phyloP scores from a whole-genome alignment of 2,113 vertebrate species.

The Neotoma lepida region DNA sequence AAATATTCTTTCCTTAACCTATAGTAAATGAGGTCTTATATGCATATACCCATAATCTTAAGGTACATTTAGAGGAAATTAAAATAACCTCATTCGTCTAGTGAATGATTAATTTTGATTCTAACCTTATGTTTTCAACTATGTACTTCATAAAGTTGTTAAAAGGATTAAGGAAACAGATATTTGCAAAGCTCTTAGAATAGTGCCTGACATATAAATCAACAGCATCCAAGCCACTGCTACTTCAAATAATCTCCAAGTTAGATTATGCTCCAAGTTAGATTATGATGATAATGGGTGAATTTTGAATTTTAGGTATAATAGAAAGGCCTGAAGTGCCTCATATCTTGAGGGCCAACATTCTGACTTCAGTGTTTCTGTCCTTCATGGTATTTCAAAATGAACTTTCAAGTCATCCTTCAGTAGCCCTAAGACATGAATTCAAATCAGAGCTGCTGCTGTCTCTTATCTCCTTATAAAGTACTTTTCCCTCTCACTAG shows the following conservation, averaged over 20 bases:
- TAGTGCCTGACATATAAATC: neutral
- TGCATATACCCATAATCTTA: neutral
- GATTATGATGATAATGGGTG: neutral
- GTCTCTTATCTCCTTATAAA: neutral
- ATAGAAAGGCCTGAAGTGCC: neutral
- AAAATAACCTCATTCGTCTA: slow-evolving; percentile 37
- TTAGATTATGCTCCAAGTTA: neutral
- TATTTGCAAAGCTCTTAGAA: slow-evolving; percentile 33
- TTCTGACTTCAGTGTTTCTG: neutral
- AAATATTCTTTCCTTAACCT: neutral
- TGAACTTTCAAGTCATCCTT: neutral
- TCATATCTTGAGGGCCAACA: neutral
- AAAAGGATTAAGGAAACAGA: neutral
- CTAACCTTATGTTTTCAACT: slow-evolving; percentile 24
- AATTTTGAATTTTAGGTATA: neutral
- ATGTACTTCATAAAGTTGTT: neutral
- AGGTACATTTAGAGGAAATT: slow-evolving; percentile 24
- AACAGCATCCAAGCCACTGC: neutral
- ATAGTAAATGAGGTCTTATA: neutral
- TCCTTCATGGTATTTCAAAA: slow-evolving; percentile 18
- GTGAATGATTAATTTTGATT: neutral
- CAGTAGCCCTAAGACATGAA: neutral
- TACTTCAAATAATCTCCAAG: slow-evolving; percentile 41
- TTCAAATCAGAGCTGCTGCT: neutral
- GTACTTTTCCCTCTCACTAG: neutral